phyloP scores from a whole-genome alignment of 2,113 vertebrate species.

The Myrmecophaga tridactyla region DNA sequence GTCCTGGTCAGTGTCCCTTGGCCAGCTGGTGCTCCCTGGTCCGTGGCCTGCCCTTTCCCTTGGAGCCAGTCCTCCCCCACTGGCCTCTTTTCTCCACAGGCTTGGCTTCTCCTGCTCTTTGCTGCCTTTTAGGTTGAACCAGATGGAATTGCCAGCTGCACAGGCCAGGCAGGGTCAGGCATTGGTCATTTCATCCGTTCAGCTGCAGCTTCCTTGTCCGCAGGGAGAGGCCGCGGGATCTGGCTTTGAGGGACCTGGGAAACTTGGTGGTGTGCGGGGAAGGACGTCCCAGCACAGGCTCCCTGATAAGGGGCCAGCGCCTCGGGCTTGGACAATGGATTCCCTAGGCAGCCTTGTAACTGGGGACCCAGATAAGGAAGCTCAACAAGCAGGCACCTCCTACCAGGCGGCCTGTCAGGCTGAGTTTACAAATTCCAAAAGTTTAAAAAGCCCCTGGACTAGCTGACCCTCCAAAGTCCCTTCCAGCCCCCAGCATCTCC shows the following conservation, averaged over 20 bases:
- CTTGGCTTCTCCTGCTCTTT: rapidly evolving
- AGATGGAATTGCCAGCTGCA: neutral
- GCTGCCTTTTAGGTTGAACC: neutral
- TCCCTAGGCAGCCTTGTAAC: neutral
- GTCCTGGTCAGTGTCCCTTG: rapidly evolving
- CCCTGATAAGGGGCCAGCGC: rapidly evolving
- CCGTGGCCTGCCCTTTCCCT: neutral
- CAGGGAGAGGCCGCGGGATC: too few species aligned
- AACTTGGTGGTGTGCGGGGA: rapidly evolving
- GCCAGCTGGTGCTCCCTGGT: too few species aligned
- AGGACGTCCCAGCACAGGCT: neutral
- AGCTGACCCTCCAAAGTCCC: neutral
- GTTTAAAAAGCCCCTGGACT: neutral
- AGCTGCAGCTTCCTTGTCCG: neutral
- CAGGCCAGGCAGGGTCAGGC: rapidly evolving
- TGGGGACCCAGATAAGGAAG: neutral
- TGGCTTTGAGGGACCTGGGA: neutral
- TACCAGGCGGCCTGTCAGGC: neutral
- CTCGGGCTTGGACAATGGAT: neutral
- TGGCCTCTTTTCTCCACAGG: rapidly evolving
- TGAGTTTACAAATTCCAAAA: neutral
- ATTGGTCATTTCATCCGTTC: rapidly evolving
- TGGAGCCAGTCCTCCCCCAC: neutral
- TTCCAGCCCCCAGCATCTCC: neutral
- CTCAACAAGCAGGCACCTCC: neutral